These are phyloP conservation scores for Bufo gargarizans DNA, from an alignment of 2,113 vertebrate species.

Conservation along the genomic window DNA sequence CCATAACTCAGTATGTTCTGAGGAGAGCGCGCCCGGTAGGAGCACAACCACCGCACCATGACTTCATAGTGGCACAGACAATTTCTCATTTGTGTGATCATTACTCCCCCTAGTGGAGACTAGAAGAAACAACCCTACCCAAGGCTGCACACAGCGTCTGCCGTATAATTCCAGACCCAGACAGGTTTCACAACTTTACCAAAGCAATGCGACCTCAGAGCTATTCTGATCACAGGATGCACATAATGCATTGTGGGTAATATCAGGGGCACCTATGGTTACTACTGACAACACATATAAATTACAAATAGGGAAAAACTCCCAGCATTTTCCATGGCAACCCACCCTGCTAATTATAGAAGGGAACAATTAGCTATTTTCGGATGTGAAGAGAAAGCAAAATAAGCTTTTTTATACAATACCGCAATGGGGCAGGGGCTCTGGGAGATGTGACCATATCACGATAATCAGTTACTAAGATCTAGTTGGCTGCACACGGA, in stretches of 20 bases:
- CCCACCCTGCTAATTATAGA: not conserved
- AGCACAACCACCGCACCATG: no score
- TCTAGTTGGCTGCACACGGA: no score
- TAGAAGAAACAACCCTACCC: not conserved
- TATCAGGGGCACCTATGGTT: not conserved
- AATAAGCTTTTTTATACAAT: not conserved
- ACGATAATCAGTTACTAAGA: not conserved
- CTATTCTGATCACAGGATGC: no score
- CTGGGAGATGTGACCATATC: not conserved
- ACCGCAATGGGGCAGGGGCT: not conserved
- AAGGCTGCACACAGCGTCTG: not conserved
- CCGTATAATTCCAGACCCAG: not conserved
- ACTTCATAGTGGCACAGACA: not conserved
- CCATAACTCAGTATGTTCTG: no score
- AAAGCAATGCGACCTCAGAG: not conserved
- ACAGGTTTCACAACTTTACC: not conserved
- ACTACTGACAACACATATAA: not conserved
- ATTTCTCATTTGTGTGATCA: not conserved
- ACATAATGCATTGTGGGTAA: slow-evolving; percentile 12
- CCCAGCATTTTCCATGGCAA: not conserved
- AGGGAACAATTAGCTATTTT: not conserved
- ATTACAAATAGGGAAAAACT: not conserved
- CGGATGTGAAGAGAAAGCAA: not conserved
- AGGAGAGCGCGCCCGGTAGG: not conserved
- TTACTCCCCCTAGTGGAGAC: slow-evolving; percentile 14